These are phyloP conservation scores for Harpagifer antarcticus DNA, from an alignment of 2,797 vertebrate genomes.

Conservation along the genomic window DNA sequence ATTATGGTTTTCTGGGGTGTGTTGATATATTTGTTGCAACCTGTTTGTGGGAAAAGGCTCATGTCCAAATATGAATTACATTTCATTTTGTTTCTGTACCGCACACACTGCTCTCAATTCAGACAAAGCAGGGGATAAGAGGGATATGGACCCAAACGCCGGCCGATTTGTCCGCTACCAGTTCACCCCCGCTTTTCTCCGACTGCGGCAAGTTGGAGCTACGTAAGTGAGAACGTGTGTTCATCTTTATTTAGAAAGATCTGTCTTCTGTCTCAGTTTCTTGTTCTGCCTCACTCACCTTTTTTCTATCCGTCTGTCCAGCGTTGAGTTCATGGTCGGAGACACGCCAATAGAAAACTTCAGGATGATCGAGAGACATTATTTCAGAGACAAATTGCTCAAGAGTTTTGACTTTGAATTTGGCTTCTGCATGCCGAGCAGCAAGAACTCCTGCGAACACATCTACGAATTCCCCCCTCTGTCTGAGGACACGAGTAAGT, in stretches of 20 bases:
- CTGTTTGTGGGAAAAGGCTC: background rate
- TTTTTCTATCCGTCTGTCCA: slow-evolving; percentile 59
- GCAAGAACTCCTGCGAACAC: slow-evolving; percentile 98
- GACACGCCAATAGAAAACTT: slow-evolving; percentile 97
- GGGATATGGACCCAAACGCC: slow-evolving; percentile 92
- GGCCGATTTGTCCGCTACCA: slow-evolving; percentile 97
- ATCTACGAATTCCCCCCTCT: slow-evolving; percentile 98
- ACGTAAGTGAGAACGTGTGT: slow-evolving; percentile 90
- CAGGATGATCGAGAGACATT: slow-evolving; percentile 98
- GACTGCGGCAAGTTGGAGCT: slow-evolving; percentile 95
- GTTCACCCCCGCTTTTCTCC: slow-evolving; percentile 96
- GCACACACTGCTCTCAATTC: slow-evolving; percentile 31
- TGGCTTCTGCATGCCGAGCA: slow-evolving; percentile 98
- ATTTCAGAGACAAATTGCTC: slow-evolving; percentile 94
- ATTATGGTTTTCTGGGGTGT: background rate
- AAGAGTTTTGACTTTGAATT: slow-evolving; percentile 99
- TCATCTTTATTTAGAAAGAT: slow-evolving; percentile 5
- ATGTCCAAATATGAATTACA: background rate
- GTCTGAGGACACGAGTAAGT: slow-evolving; percentile 95
- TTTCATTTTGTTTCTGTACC: slow-evolving; percentile 2
- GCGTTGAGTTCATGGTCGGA: slow-evolving; percentile 97
- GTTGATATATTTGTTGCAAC: background rate
- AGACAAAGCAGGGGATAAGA: slow-evolving; percentile 91
- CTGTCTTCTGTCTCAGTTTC: background rate
- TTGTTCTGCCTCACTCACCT: too few relatives aligned